Evolutionary conservation across 2,113 vertebrate species (phyloP), one percentile per base, ranked within the genome.

Genomic region (Melanerpes formicivorus): DNA sequence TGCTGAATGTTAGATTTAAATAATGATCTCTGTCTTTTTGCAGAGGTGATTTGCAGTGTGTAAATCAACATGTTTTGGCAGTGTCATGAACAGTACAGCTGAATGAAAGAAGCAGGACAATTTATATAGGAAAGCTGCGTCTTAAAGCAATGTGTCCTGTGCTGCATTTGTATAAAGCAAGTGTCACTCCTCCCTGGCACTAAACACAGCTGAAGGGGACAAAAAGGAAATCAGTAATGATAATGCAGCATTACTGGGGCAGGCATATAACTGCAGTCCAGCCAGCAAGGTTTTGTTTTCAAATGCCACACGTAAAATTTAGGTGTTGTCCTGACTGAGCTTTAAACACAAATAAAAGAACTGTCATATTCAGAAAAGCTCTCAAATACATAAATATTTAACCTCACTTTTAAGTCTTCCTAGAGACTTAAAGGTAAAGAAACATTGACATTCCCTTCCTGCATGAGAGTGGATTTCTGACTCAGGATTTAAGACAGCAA

Each of bases 391-490:
- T 80, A 88, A 86, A 90, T 85, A 88, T 86, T 95, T 90, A 88
- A 69, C 37, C 29, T 55, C 19, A 69, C 54, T 72, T 88, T 60
- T 74, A 91, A 93, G 58, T 73, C 27, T 64, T 91, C 80, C 72
- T 70, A 40, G 73, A 83, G 79, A 52, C 73, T 78, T 58, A 29
- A 71, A 88, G 85, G 42, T 95, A 90, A 91, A 77, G 23, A 88
- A 95, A 94, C 72, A 77, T 46, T 74, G 55, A 27, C 30, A 66
- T n/a, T 91, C 89, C 25, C 37, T 71, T 59, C 40, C 27, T 86
- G 76, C 64, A 65, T 54, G 77, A 42, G 69, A 44, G 77, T 80
- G 55, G 85, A 88, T 93, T 93, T 95, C 92, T 93, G 84, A 91
- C 50, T 85, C 62, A 32, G 88, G 73, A 75, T 65, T 91, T 91